Conservation (phyloP, 1,140 invertebrate genomes). For the Rhopalosiphum padi region DNA sequence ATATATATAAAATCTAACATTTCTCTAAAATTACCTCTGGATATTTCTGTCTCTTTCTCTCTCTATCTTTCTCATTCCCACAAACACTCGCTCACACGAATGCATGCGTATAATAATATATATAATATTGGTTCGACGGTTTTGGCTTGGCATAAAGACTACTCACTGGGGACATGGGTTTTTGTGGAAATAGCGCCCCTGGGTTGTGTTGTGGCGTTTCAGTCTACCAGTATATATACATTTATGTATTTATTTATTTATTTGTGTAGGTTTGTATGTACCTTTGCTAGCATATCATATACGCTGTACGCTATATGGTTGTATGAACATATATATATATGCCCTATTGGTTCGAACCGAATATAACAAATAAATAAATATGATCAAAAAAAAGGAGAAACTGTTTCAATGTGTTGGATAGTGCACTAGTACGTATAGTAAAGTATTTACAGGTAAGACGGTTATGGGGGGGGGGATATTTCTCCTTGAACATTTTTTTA, state of each 20-base stretch:
- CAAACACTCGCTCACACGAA: neutral
- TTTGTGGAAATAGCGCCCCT: conserved; percentile 1
- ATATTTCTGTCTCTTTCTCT: neutral
- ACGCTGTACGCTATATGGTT: neutral
- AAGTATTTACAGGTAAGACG: neutral
- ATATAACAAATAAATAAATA: neutral
- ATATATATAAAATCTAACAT: neutral
- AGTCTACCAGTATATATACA: neutral
- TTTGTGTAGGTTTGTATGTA: neutral
- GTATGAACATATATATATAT: neutral
- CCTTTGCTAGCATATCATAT: neutral
- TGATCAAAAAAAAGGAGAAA: neutral
- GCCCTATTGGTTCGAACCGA: neutral
- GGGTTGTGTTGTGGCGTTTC: neutral
- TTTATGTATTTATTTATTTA: neutral
- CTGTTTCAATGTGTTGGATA: neutral
- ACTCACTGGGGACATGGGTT: conserved; percentile 9
- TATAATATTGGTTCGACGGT: conserved; percentile 1
- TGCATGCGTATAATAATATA: neutral
- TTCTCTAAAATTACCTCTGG: conserved; percentile 3
- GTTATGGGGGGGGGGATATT: neutral
- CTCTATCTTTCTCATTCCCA: neutral
- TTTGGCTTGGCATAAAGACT: neutral
- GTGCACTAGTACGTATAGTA: neutral
- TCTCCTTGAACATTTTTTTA: neutral